These are phyloP conservation scores for Meteorus colon DNA, from an alignment of 2,888 invertebrate species.

Conservation along the genomic window DNA sequence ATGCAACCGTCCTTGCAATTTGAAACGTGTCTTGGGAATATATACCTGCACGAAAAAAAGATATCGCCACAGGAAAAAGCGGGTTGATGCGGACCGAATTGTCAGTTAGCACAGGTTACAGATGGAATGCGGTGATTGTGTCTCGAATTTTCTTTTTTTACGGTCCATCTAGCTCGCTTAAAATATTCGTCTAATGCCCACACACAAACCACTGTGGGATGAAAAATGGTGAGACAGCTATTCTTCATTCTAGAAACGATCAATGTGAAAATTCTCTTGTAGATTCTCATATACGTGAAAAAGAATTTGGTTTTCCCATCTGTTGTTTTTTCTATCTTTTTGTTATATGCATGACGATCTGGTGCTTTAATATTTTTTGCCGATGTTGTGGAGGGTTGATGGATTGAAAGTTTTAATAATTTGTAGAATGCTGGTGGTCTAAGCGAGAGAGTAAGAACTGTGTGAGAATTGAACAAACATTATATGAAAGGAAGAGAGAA, in stretches of 20 bases:
- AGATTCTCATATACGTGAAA: no score
- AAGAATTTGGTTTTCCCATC: no score
- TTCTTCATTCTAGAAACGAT: no score
- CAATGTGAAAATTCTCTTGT: no score
- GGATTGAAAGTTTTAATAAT: constrained; percentile 39
- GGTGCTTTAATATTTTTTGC: neutral
- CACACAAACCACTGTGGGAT: no score
- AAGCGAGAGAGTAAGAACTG: neutral
- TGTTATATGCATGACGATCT: neutral
- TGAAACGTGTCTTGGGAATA: constrained; percentile 6
- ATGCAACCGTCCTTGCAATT: neutral
- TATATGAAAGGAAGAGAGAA: neutral
- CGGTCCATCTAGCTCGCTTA: no score
- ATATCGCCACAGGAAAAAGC: neutral
- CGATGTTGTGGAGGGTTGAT: constrained; percentile 8
- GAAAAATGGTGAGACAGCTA: no score
- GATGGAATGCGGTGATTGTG: neutral
- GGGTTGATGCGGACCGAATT: constrained; percentile 8
- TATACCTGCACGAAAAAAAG: constrained; percentile 1
- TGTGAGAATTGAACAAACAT: neutral
- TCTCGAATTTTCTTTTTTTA: neutral
- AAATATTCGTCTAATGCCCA: no score
- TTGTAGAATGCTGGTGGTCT: constrained; percentile 28
- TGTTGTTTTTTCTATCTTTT: neutral
- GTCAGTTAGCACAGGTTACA: neutral